Evolutionary conservation across 2,113 vertebrate species (phyloP), one percentile per base, ranked within the genome.

Genomic region (Cheirogaleus medius): DNA sequence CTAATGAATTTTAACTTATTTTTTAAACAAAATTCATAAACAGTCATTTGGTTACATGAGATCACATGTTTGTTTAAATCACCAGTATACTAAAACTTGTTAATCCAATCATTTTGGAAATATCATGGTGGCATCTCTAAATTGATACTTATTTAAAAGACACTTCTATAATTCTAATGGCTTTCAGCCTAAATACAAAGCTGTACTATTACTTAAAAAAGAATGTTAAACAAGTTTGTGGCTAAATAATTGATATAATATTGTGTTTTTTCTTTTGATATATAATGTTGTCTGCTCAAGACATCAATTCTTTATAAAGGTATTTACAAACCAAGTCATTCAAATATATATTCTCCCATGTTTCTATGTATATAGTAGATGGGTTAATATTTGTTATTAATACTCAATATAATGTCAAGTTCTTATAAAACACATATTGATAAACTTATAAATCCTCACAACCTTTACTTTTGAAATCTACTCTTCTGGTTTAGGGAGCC

Each of bases 231-330:
- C 6, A 12, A 58, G 4, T 25, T 83, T 71, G 25, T 78, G 56
- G 78, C 25, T 94, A 63, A 95, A 73, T 95, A 95, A 97, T 90
- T 97, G 77, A 87, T 74, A 84, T 84, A 97, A 84, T 27, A 47
- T 25, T 92, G 14, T 39, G 32, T 84, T 64, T 95, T 94, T 89
- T 92, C 3, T 97, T 74, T 73, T 98, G 96, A 97, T 96, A 54
- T 96, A 93, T 95, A n/a, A 14, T 74, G 17, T 89, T 90, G 25
- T 17, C 77, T 71, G 56, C 58, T 96, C 78, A 96, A 98, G 96
- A 96, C 54, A 64, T 76, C 92, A 93, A 91, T 95, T 95, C 49
- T 78, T 68, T 92, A 15, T 90, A 42, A 25, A 42, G 37, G 37
- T 84, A 63, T 8, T 93, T 90, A 58, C 47, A 13, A 92, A 14